Conservation (phyloP, 2,797 vertebrate genomes). For the Columba guinea region DNA sequence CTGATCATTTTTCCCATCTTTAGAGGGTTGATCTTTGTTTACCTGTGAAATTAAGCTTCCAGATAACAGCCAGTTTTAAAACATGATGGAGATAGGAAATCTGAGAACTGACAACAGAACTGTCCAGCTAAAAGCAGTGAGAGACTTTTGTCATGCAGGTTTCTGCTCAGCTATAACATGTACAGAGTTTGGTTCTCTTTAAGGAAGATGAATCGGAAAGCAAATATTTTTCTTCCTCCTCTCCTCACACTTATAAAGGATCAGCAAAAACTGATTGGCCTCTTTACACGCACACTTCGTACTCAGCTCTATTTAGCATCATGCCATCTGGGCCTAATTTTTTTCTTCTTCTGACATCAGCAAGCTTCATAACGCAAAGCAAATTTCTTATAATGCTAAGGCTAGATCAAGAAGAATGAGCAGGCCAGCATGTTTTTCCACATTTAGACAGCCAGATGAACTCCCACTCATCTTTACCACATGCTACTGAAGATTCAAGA, state of each 20-base stretch:
- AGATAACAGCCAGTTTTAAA: not conserved
- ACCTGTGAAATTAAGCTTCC: not conserved
- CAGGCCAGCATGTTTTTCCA: conserved; percentile 5
- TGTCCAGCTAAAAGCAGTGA: not conserved
- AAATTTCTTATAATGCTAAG: conserved; percentile 26
- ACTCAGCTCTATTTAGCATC: conserved; percentile 51
- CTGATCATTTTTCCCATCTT: not conserved
- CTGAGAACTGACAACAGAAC: not conserved
- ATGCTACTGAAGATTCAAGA: not conserved
- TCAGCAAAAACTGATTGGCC: conserved; percentile 53
- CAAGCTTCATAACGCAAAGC: conserved; percentile 36
- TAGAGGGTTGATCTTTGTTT: not conserved
- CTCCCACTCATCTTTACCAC: conserved; percentile 2
- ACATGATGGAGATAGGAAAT: not conserved
- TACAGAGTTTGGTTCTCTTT: not conserved
- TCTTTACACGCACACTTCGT: not conserved
- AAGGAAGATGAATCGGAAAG: not conserved
- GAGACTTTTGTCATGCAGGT: not conserved
- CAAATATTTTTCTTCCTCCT: conserved; percentile 29
- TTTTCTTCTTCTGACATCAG: conserved; percentile 39
- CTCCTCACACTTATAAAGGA: not conserved
- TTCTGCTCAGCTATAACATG: not conserved
- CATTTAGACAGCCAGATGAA: conserved; percentile 38
- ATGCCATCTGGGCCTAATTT: conserved; percentile 41
- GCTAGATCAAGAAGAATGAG: conserved; percentile 29